phyloP scores from a whole-genome alignment of 1,140 invertebrate species.

The Octopus sinensis region DNA sequence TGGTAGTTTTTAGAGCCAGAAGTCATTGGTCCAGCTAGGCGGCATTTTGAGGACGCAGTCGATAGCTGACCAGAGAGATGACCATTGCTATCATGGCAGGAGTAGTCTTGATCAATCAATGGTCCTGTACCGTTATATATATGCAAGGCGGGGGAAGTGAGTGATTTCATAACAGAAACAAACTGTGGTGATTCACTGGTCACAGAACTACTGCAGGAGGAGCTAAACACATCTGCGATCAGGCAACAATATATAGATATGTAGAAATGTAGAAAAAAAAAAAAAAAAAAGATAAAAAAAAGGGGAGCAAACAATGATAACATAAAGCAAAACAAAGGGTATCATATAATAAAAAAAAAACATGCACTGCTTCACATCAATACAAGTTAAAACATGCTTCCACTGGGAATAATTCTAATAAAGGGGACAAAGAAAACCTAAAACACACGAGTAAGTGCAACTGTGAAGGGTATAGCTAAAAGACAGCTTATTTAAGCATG shows the following conservation, averaged over 20 bases:
- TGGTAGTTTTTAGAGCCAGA: conserved; percentile 16
- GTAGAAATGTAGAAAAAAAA: not conserved
- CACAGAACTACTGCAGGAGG: conserved; percentile 11
- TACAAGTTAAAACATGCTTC: too few relatives aligned
- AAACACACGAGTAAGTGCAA: too few relatives aligned
- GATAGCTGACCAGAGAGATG: not conserved
- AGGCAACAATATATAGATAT: not conserved
- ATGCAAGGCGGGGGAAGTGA: conserved; percentile 7
- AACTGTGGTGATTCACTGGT: conserved; percentile 8
- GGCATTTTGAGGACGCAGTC: conserved; percentile 28
- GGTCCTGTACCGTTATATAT: not conserved
- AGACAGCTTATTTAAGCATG: too few relatives aligned
- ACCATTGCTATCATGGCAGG: not conserved
- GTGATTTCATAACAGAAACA: conserved; percentile 8
- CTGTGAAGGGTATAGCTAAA: too few relatives aligned
- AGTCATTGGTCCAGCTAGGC: conserved; percentile 20
- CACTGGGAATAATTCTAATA: too few relatives aligned
- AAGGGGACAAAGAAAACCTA: too few relatives aligned
- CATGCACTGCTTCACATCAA: too few relatives aligned
- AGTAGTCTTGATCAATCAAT: not conserved
- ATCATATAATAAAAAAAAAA: too few relatives aligned
- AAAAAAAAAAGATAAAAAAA: not conserved
- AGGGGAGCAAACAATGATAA: not conserved
- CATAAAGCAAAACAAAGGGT: not conserved
- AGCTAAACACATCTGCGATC: not conserved